Evolutionary conservation across 2,113 vertebrate species (phyloP).

Genomic region (Vireo altiloquus): DNA sequence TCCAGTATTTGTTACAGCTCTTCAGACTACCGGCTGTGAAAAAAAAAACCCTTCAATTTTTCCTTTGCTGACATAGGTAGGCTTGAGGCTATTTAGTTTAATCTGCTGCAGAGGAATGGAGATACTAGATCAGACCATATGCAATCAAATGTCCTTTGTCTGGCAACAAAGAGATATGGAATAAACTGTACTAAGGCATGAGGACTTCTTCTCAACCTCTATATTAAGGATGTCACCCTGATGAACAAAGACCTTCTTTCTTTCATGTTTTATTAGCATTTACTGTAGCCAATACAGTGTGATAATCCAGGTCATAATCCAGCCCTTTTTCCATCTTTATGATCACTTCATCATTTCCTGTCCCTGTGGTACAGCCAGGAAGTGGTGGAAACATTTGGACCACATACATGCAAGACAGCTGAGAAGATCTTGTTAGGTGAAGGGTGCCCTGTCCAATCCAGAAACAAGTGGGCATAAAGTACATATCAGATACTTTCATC

Average conservation of each 20-base stretch:
- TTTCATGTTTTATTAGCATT: not conserved
- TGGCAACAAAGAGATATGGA: not conserved
- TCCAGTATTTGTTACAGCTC: not conserved
- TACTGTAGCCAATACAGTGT: not conserved
- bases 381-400: not conserved
- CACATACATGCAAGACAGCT: not conserved
- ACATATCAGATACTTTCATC: not conserved
- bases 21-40: not conserved
- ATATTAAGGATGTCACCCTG: not conserved
- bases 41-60: not conserved
- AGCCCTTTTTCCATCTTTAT: not conserved
- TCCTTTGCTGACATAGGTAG: not conserved
- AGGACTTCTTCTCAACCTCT: not conserved
- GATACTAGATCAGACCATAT: not conserved
- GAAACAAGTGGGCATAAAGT: not conserved
- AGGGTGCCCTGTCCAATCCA: not conserved
- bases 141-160: not conserved
- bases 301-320: not conserved
- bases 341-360: not conserved
- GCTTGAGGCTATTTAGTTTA: not conserved
- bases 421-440: not conserved
- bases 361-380: not conserved
- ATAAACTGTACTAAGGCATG: not conserved
- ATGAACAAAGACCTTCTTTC: not conserved
- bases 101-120: not conserved